Base-by-base conservation (phyloP, 2,797 vertebrate species). In the Enteromius viviparus region DNA sequence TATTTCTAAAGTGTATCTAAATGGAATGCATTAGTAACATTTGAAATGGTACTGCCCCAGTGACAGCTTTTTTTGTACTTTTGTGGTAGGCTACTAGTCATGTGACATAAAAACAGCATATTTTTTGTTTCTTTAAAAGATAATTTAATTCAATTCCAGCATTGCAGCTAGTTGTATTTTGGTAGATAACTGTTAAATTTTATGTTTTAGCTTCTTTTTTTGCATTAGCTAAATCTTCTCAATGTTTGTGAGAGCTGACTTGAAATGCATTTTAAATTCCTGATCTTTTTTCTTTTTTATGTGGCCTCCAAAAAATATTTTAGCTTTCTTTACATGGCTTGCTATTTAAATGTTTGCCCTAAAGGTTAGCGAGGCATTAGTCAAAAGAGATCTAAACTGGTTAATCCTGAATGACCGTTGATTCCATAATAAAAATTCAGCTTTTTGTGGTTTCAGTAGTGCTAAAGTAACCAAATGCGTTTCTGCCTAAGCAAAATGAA, bases 391-490 rank as follows among this genome's bases (percentile, higher is more conserved):
- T 88, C 91, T 90, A 87, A 37, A 4, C 64, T 11, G 78, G 90
- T 84, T 58, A 29, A 29, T 37, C 49, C 85, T 82, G 80, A 76
- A 89, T 84, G 86, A 93, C 89, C 1, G 14, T 58, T 26, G 91
- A 89, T 90, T 90, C 88, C 12, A 2, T 11, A 42, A 69, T 42
- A 66, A 68, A 40, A 21, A 37, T 92, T 91, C 91, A 91, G 88
- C 83, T 89, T 90, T 87, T 86, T 47, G 42, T 78, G 21, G 81
- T 81, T 91, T 94, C 88, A 90, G 90, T 91, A 84, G 91, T 89
- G 89, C 89, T 91, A 90, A 90, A 87, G 91, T 91, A 92, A 92
- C 89, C 82, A 87, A 85, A 84, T 84, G 84, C 88, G 87, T 90
- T 91, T 92, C 88, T 89, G 86, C 87, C 89, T 83, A 89, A 90